Percentiles rank a stretch among this genome's conserved stretches.
Conservation (phyloP, 1,140 invertebrate genomes). For the Drosophila azteca region DNA sequence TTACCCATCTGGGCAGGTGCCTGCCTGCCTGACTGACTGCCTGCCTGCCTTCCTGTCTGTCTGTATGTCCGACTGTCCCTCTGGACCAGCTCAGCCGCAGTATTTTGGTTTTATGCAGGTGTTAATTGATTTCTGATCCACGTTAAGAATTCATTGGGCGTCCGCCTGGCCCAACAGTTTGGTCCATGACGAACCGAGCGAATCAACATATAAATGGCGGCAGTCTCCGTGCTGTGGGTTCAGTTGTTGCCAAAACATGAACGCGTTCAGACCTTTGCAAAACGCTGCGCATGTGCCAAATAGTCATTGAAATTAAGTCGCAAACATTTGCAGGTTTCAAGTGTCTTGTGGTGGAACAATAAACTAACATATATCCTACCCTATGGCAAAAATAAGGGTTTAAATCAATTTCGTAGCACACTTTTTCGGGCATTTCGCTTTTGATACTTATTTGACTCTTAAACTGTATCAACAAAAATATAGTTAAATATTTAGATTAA, state of each 20-base stretch:
- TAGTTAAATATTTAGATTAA: not conserved
- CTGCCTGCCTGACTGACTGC: too few relatives aligned
- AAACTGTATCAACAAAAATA: not conserved
- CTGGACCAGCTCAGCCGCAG: not conserved
- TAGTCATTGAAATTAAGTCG: not conserved
- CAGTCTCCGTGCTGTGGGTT: not conserved
- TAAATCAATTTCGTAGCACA: too few relatives aligned
- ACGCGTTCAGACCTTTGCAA: not conserved
- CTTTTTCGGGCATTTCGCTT: not conserved
- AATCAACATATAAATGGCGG: not conserved
- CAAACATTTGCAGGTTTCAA: not conserved
- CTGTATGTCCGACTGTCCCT: not conserved
- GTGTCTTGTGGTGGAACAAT: not conserved
- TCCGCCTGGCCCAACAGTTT: too few relatives aligned
- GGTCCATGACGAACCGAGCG: not conserved
- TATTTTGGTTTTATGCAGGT: not conserved
- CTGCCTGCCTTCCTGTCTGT: too few relatives aligned
- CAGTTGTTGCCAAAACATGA: constrained; percentile 28
- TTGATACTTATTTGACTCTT: too few relatives aligned
- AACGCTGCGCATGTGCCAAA: not conserved
- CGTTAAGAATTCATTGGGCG: not conserved
- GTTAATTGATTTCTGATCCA: constrained; percentile 34
- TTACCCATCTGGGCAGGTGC: not conserved
- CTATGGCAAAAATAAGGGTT: not conserved
- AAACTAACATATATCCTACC: too few relatives aligned